Conservation (phyloP, 2,113 vertebrate genomes). For the Thinocorus orbignyianus region DNA sequence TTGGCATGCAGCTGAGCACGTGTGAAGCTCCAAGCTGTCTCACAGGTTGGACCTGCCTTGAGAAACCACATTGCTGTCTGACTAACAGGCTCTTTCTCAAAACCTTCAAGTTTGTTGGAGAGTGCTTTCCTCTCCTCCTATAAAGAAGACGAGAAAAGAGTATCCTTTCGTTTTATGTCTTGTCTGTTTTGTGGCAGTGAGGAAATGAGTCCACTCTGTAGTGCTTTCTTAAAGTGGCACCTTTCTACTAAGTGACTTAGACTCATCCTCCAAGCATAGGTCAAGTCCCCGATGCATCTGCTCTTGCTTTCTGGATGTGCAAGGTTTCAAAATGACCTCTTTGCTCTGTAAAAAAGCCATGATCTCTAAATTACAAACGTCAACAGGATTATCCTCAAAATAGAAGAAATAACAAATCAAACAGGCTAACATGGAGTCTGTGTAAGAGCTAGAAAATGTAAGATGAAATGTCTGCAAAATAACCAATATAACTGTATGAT, state of each 20-base stretch:
- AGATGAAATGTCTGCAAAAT: neutral
- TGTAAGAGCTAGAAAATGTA: neutral
- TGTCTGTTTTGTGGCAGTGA: neutral
- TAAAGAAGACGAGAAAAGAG: neutral
- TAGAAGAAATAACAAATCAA: neutral
- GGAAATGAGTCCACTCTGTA: neutral
- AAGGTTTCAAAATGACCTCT: neutral
- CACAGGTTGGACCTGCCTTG: neutral
- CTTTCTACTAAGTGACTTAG: neutral
- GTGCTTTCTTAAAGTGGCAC: rapidly evolving
- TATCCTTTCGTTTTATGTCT: neutral
- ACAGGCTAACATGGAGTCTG: neutral
- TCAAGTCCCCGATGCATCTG: neutral
- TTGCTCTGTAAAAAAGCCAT: neutral
- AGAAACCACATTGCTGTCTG: neutral
- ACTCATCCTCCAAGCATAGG: neutral
- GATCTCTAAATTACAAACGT: neutral
- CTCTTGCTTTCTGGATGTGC: neutral
- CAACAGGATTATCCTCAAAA: neutral
- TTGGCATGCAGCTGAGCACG: rapidly evolving
- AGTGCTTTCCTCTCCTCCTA: neutral
- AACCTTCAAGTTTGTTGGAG: neutral
- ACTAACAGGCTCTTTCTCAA: neutral
- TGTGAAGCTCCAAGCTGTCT: neutral
- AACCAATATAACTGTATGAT: neutral